phyloP scores from a whole-genome alignment of 2,797 vertebrate species.

The Artibeus jamaicensis region DNA sequence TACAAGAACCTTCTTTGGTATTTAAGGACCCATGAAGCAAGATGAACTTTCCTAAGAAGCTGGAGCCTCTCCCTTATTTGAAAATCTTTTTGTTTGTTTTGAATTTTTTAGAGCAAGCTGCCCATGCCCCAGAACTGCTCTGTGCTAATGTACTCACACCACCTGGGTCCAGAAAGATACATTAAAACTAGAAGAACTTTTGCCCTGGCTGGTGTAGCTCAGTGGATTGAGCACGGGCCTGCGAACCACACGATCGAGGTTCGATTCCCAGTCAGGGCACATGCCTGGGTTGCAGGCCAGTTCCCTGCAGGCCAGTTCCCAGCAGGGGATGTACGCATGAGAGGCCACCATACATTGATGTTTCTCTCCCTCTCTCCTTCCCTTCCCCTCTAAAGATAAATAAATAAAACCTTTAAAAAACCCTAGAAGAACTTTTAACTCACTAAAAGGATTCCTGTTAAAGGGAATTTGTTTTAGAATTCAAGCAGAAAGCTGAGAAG shows the following conservation, averaged over 20 bases:
- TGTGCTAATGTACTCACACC: not conserved
- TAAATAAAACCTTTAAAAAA: no score
- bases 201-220: no score
- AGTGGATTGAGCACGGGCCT: no score
- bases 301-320: no score
- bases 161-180: not conserved
- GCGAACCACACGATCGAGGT: no score
- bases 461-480: not conserved
- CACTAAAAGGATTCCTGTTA: not conserved
- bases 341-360: no score
- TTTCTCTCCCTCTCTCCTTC: no score
- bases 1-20: not conserved
- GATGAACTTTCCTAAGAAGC: not conserved
- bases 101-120: not conserved
- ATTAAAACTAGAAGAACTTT: not conserved
- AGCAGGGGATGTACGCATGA: no score
- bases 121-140: not conserved
- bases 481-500: not conserved
- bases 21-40: constrained; percentile 39
- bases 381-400: no score
- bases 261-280: no score
- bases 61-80: not conserved
- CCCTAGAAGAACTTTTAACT: not conserved
- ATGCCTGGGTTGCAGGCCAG: no score
- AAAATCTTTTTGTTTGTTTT: not conserved